These are phyloP conservation scores for Dromaius novaehollandiae DNA, from an alignment of 2,113 vertebrate genomes.

Conservation along the genomic window DNA sequence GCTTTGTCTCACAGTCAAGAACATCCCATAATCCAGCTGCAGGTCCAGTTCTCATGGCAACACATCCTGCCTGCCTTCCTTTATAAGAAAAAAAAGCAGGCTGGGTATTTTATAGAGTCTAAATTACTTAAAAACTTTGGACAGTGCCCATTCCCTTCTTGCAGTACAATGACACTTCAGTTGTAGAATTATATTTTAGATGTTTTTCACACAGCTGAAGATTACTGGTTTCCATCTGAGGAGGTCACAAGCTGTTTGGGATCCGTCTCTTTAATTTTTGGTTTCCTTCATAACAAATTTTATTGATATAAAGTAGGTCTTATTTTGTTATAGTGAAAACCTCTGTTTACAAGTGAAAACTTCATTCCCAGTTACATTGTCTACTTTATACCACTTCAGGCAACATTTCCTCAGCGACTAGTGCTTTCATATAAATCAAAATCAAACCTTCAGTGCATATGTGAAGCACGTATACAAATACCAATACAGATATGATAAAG, in stretches of 20 bases:
- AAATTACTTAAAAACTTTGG: neutral
- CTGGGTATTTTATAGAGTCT: neutral
- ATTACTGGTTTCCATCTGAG: neutral
- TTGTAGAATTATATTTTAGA: neutral
- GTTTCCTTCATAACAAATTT: neutral
- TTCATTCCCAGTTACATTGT: neutral
- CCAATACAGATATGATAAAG: neutral
- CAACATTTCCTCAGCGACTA: neutral
- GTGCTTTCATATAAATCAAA: neutral
- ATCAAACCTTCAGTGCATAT: neutral
- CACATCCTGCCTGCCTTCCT: slow-evolving; percentile 87
- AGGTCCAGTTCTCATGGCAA: slow-evolving; percentile 87
- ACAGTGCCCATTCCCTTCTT: neutral
- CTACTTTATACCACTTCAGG: neutral
- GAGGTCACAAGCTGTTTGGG: neutral
- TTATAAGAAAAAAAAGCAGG: neutral
- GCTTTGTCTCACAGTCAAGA: slow-evolving; percentile 81
- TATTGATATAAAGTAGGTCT: neutral
- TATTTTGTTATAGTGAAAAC: neutral
- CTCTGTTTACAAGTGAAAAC: neutral
- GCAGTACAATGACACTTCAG: neutral
- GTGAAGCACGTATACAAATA: neutral
- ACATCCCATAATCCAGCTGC: slow-evolving; percentile 92
- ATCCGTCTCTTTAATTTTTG: neutral
- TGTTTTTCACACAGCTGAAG: neutral